These are phyloP conservation scores for Thunnus albacares DNA, from an alignment of 2,797 vertebrate species.

Conservation along the genomic window DNA sequence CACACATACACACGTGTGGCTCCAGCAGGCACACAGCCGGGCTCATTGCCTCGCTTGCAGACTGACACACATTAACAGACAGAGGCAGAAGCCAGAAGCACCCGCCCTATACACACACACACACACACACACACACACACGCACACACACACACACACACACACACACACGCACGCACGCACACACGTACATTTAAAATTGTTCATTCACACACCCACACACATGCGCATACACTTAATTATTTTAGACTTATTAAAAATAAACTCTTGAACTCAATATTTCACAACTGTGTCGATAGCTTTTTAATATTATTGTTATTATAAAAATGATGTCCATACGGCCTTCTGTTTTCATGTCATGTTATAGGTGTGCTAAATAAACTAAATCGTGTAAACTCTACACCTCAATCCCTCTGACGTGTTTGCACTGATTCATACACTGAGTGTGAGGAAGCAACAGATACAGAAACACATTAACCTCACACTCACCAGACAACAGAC, in stretches of 20 bases:
- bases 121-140: slow-evolving; percentile 34
- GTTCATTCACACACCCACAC: slow-evolving; percentile 31
- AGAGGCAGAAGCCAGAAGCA: slow-evolving; percentile 80
- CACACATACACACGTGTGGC: slow-evolving; percentile 58
- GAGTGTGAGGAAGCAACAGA: background rate
- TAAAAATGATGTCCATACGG: background rate
- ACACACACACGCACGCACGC: background rate
- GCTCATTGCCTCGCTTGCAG: slow-evolving; percentile 81
- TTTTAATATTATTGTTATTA: background rate
- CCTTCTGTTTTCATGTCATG: background rate
- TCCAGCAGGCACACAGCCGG: slow-evolving; percentile 81
- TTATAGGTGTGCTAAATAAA: background rate
- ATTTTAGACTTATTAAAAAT: slow-evolving; percentile 38
- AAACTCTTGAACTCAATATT: slow-evolving; percentile 36
- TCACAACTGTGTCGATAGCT: slow-evolving; percentile 22
- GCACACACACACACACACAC: slow-evolving; percentile 23
- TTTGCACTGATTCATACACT: background rate
- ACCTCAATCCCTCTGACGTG: background rate
- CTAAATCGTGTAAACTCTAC: background rate
- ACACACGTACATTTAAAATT: slow-evolving; percentile 18
- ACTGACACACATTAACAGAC: slow-evolving; percentile 84
- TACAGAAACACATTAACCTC: background rate
- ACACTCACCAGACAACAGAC: background rate
- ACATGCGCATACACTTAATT: slow-evolving; percentile 34
- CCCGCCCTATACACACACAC: slow-evolving; percentile 38